Percentiles rank a stretch among this genome's conserved stretches.
phyloP scores from a whole-genome alignment of 2,113 vertebrate species.

The Speoplatyrhinus poulsoni region DNA sequence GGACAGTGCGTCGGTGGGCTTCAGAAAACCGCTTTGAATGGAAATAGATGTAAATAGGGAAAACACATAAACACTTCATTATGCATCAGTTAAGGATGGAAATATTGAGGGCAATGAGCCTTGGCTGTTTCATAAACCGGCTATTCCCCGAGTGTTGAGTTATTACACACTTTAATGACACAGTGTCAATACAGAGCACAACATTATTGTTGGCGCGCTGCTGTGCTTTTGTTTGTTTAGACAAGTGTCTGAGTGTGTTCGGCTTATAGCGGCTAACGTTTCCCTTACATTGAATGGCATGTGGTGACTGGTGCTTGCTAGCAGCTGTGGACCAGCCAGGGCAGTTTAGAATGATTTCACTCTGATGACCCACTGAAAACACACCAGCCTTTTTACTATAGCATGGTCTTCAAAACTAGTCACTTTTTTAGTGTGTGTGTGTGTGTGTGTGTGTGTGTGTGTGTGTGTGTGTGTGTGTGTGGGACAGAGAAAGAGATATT shows the following conservation, averaged over 20 bases:
- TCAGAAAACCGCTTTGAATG: no score
- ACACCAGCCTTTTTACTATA: no score
- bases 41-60: constrained; percentile 44
- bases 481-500: not conserved
- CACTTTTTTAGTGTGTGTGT: not conserved
- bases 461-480: constrained; percentile 1
- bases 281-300: no score
- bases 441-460: not conserved
- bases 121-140: constrained; percentile 12
- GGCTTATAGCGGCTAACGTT: not conserved
- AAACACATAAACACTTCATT: constrained; percentile 48
- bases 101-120: constrained; percentile 47
- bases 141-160: constrained; percentile 26
- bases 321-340: no score
- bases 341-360: no score
- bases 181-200: constrained; percentile 26
- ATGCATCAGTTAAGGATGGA: constrained; percentile 53
- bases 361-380: no score
- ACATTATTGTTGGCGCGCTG: constrained; percentile 49
- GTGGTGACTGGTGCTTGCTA: no score
- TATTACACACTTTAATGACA: constrained; percentile 45
- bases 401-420: no score
- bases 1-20: no score
- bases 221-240: no score
- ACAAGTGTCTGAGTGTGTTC: not conserved